Evolutionary conservation across 2,113 vertebrate genomes (phyloP).

Genomic region (Lepidothrix coronata): DNA sequence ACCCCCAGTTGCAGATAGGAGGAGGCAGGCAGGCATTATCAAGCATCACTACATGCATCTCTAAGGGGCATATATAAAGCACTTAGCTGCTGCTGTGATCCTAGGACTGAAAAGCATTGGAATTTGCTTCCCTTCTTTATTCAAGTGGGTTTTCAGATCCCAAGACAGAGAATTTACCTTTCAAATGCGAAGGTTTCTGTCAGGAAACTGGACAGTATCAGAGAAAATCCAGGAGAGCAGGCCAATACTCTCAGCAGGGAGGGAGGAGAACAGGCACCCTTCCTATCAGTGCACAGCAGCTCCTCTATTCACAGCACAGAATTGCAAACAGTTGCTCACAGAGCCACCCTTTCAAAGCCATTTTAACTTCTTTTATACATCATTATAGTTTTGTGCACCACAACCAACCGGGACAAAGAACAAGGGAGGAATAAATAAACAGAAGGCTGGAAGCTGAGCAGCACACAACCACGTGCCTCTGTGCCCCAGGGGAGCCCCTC

Average conservation of each 20-base stretch:
- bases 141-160: neutral
- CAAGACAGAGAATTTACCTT: neutral
- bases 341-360: neutral
- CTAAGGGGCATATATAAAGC: neutral
- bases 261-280: accelerated
- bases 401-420: neutral
- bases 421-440: neutral
- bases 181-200: neutral
- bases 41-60: neutral
- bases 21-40: neutral
- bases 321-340: neutral
- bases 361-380: neutral
- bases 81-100: neutral
- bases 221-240: neutral
- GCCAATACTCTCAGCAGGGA: neutral
- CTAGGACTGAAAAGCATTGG: neutral
- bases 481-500: neutral
- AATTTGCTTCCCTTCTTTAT: neutral
- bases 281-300: neutral
- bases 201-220: neutral
- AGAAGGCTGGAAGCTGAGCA: neutral
- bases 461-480: neutral
- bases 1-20: neutral
- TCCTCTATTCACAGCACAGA: neutral
- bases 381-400: neutral